These are phyloP conservation scores for Speoplatyrhinus poulsoni DNA, from an alignment of 2,113 vertebrate genomes.

Conservation along the genomic window DNA sequence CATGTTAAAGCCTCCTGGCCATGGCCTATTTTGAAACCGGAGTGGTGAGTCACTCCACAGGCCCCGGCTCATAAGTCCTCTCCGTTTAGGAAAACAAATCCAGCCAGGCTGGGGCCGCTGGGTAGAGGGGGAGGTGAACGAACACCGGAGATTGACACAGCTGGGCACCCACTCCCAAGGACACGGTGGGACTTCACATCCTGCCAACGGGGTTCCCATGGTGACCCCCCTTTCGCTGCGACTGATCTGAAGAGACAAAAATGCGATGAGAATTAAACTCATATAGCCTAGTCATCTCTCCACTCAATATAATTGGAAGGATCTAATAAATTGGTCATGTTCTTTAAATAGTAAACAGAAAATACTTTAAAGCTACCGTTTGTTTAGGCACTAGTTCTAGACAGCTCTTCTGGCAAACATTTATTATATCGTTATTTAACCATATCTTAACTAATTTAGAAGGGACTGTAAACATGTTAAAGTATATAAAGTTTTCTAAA, in stretches of 20 bases:
- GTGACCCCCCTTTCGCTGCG: slow-evolving; percentile 33
- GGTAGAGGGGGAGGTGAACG: slow-evolving; percentile 64
- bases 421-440: neutral
- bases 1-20: slow-evolving; percentile 49
- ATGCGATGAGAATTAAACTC: slow-evolving; percentile 18
- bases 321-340: slow-evolving; percentile 40
- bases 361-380: neutral
- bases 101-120: slow-evolving; percentile 52
- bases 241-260: neutral
- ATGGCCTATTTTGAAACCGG: slow-evolving; percentile 68
- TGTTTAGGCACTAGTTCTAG: no score
- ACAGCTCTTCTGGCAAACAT: neutral
- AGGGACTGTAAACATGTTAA: neutral
- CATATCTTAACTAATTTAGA: neutral
- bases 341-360: slow-evolving; percentile 17
- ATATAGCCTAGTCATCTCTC: slow-evolving; percentile 35
- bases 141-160: slow-evolving; percentile 78
- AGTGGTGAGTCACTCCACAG: slow-evolving; percentile 65
- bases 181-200: slow-evolving; percentile 58
- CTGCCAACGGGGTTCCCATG: slow-evolving; percentile 69
- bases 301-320: slow-evolving; percentile 12
- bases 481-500: neutral
- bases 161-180: slow-evolving; percentile 67
- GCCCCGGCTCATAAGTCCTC: slow-evolving; percentile 25
- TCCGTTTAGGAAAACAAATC: slow-evolving; percentile 70